Base-by-base conservation (phyloP, 2,888 invertebrate species). In the Dilophus febrilis region DNA sequence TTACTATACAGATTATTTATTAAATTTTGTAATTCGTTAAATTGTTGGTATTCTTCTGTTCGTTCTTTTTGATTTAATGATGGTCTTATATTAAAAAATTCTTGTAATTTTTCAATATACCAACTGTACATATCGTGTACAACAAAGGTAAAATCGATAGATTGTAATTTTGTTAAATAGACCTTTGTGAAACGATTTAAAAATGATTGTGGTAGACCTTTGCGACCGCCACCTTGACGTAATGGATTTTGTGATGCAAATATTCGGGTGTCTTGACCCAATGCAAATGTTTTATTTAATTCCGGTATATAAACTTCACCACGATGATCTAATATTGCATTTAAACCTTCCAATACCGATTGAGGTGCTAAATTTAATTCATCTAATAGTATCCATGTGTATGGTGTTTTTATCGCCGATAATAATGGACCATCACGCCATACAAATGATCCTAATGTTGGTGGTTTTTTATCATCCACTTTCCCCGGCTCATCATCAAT, bases 171-270 rank as follows among this genome's bases (percentile, higher is more conserved):
- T 34, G 71, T 70, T 8, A 79, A 64, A 49, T 77, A 77, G 0
- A 90, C 88, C 68, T 90, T 90, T 4, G 90, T 92, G 55, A 98
- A 98, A 51, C 98, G 74, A 61, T 99, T 99, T 1, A 98, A 67
- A 59, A 99, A 99, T 0, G 97, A 97, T 52, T 86, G 77, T 0
- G 99, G 98, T 22, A 99, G 66, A 1, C 97, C 95, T 59, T 95
- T 77, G 45, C 99, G 71, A 0, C 88, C 92, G 0, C 97, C 97
- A 10, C 98, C 98, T 66, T 98, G 91, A 51, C 77, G 77, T 31
- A 88, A 65, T 0, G 99, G 98, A 68, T 99, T 99, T 64, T 99
- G 98, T 53, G 95, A 95, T 1, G 86, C 98, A 59, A 99, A 99
- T 37, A 99, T 71, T 48, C 84, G 75, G 0, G 94, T 94, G 48